phyloP scores from a whole-genome alignment of 2,113 vertebrate genomes.

The Lipophrys pholis region DNA sequence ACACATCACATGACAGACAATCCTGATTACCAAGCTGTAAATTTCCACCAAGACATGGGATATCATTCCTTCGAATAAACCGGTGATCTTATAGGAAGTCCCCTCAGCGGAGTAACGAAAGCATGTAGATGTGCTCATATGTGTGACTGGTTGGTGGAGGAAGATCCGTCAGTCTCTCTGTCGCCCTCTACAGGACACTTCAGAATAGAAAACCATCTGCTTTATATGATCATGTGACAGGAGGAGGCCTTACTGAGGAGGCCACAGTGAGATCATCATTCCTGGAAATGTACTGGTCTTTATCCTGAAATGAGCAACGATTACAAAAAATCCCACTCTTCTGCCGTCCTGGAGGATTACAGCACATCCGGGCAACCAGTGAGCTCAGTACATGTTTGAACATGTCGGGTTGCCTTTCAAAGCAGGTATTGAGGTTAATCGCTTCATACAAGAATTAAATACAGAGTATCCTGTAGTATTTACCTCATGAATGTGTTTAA shows the following conservation, averaged over 20 bases:
- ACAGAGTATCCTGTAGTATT: background rate
- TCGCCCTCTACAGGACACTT: background rate
- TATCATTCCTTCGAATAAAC: background rate
- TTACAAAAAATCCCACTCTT: background rate
- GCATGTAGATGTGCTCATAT: background rate
- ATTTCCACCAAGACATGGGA: background rate
- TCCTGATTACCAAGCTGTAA: background rate
- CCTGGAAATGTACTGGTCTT: constrained; percentile 57
- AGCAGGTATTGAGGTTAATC: background rate
- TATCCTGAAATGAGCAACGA: background rate
- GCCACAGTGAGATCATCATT: constrained; percentile 10
- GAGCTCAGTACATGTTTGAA: too few relatives aligned
- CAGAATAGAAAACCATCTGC: too few relatives aligned
- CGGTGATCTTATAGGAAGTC: background rate
- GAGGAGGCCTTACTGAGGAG: background rate
- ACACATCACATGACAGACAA: too few relatives aligned
- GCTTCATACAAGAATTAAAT: background rate
- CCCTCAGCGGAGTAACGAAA: background rate
- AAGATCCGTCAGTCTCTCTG: constrained; percentile 14
- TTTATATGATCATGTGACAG: constrained; percentile 21
- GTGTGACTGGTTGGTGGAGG: background rate
- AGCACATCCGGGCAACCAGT: too few relatives aligned
- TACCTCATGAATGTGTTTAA: too few relatives aligned
- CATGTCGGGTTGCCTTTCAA: too few relatives aligned
- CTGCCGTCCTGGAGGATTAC: background rate